Evolutionary conservation across 2,113 vertebrate species (phyloP).

Genomic region (Halcyon malimbica): DNA sequence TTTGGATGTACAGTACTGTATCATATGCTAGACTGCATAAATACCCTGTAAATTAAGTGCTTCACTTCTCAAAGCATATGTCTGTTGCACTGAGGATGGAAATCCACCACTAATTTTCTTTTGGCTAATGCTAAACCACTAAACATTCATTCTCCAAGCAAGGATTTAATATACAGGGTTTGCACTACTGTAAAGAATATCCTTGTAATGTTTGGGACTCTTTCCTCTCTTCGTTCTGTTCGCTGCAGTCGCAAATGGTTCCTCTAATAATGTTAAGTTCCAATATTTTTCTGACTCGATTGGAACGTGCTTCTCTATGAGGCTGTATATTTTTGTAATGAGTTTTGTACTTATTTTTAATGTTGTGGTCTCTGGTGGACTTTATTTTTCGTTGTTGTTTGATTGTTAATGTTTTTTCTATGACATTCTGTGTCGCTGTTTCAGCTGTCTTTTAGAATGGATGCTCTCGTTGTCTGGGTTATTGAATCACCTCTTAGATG

Average conservation of each 20-base stretch:
- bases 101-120: constrained; percentile 78
- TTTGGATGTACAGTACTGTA: constrained; percentile 80
- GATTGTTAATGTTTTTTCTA: constrained; percentile 87
- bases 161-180: constrained; percentile 75
- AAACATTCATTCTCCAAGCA: constrained; percentile 64
- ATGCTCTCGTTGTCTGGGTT: constrained; percentile 81
- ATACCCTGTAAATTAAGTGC: constrained; percentile 79
- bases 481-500: constrained; percentile 77
- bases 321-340: constrained; percentile 96
- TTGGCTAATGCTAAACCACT: constrained; percentile 76
- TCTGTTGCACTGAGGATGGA: constrained; percentile 84
- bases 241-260: constrained; percentile 77
- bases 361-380: constrained; percentile 83
- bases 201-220: constrained; percentile 76
- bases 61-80: constrained; percentile 78
- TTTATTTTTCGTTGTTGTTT: constrained; percentile 84
- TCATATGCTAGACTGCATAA: constrained; percentile 79
- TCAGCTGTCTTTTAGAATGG: constrained; percentile 81
- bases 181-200: constrained; percentile 75
- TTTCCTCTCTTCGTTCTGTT: constrained; percentile 74
- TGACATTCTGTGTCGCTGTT: constrained; percentile 83
- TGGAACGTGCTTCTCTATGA: constrained; percentile 90
- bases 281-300: constrained; percentile 85
- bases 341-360: constrained; percentile 91
- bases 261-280: constrained; percentile 81